Base-by-base conservation (phyloP, 2,797 vertebrate genomes). In the Podarcis lilfordi region DNA sequence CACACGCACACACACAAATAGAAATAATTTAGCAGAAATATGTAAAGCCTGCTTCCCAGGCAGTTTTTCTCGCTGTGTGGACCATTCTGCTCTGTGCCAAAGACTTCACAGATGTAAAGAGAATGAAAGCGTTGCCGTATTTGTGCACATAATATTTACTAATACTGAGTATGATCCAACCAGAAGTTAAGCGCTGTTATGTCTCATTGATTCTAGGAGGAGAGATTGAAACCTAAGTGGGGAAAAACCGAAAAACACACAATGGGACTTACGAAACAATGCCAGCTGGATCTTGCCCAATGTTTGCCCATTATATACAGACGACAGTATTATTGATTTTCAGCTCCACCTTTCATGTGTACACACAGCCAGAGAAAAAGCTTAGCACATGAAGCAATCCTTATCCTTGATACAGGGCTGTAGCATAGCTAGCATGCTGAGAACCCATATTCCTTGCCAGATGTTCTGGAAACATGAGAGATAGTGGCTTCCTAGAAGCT, bases 21-120 rank as follows among this genome's bases (percentile, higher is more conserved):
- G 91, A 89, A 82, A 90, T 95, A 94, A 90, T 89, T 96, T 92
- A 87, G 19, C 35, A 92, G 75, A 89, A 94, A 95, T 90, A 91
- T 83, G 43, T 85, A 91, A 88, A 92, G 93, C 55, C 76, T 92
- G 32, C 79, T 92, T 92, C 88, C 68, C 87, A 3, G 84, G 84
- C 35, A 35, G 32, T 27, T 40, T 64, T 13, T 91, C 89, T 85
- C 80, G 85, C 86, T 89, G 43, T 40, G 80, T 55, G 27, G 2
- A 75, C 29, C 21, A 27, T 90, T 94, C 76, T 72, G 61, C 40
- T 1, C 32, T 85, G 6, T 23, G n/a, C 59, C 71, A 89, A 23
- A 89, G 87, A 80, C 93, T 74, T 0, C 25, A 43, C 5, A 19
- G 74, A 95, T 81, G 55, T 0, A 64, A 85, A 87, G 87, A 45